Evolutionary conservation across 92 coral and sea anemone species (phyloP), one percentile per base, ranked within the genome.

Genomic region (Epizoanthus rinbou): DNA sequence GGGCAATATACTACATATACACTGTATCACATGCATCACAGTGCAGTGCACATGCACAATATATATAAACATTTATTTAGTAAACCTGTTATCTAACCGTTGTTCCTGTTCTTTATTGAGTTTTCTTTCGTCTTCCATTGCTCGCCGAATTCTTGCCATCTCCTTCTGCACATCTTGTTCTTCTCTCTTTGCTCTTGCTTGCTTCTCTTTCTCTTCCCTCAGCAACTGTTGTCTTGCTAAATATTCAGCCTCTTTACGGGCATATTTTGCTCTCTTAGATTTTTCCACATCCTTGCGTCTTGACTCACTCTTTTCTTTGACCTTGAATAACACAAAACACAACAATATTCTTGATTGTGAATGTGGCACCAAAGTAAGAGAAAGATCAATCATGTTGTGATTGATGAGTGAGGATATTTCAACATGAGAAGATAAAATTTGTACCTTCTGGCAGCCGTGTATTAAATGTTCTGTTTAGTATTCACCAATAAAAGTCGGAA

Each of bases 191-290:
- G 79, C 37, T 9, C 86, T 84, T 18, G 89, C 74, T 71, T 88
- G 94, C 13, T 80, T 90, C 85, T 93, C 98, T 72, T 89, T 91
- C 91, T 96, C 99, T 75, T 96, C 99, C 43, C 85, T 89, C 25
- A 90, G 57, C 57, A 96, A 62, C 81, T 96, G 99, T 52, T 92
- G 92, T 41, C 99, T 87, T n/a, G 99, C 99, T 57, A 91, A 89
- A 52, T 86, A 85, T 64, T 94, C 98, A 15, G 97, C 99, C 76
- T 91, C 93, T 74, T 94, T 96, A 25, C 88, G 90, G 41, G 95
- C 94, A 60, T 88, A 75, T 15, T 84, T 89, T 18, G 94, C 92
- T 75, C 92, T 83, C 85, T 91, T 82, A 39, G 92, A 85, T 57
- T 85, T 90, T 80, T 93, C 96, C 57, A 90, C 73, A 8, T 91